Percentiles rank a stretch among this genome's conserved stretches.
phyloP scores from a whole-genome alignment of 2,797 vertebrate species.

The Telmatherina bonti region DNA sequence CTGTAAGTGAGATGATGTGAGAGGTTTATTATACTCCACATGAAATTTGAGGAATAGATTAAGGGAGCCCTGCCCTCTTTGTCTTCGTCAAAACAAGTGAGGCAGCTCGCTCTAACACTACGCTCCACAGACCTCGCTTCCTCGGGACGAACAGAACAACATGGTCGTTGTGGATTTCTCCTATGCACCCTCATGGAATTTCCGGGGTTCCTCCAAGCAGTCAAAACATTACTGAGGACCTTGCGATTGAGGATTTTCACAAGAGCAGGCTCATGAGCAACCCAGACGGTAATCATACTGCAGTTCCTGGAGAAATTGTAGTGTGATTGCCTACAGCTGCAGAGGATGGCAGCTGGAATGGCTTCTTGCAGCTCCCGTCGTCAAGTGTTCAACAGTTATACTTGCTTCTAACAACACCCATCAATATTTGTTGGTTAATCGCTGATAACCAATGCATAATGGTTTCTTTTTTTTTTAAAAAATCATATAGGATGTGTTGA shows the following conservation, averaged over 20 bases:
- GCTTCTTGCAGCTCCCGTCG: not conserved
- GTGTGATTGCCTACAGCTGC: slow-evolving; percentile 6
- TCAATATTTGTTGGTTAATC: too few species aligned
- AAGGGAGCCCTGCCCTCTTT: slow-evolving; percentile 36
- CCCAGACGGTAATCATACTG: not conserved
- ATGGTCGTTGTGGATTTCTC: slow-evolving; percentile 44
- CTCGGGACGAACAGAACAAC: slow-evolving; percentile 66
- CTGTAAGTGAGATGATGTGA: slow-evolving; percentile 30
- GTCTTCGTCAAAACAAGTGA: slow-evolving; percentile 64
- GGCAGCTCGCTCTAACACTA: slow-evolving; percentile 39
- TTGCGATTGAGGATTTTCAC: slow-evolving; percentile 50
- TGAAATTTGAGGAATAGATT: slow-evolving; percentile 62
- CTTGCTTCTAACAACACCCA: too few species aligned
- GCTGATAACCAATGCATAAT: not conserved
- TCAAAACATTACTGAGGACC: slow-evolving; percentile 52
- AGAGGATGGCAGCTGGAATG: not conserved
- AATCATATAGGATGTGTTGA: not conserved
- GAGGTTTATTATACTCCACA: slow-evolving; percentile 3
- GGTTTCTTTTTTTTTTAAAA: not conserved
- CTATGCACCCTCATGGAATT: slow-evolving; percentile 47
- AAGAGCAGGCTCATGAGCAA: not conserved
- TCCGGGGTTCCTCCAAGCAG: slow-evolving; percentile 55
- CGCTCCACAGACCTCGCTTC: slow-evolving; percentile 49
- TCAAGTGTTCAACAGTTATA: not conserved
- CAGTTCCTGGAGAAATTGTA: slow-evolving; percentile 1